These are phyloP conservation scores for Hydrozoanthus gracilis DNA, from an alignment of 92 coral and sea anemone species.

Conservation along the genomic window DNA sequence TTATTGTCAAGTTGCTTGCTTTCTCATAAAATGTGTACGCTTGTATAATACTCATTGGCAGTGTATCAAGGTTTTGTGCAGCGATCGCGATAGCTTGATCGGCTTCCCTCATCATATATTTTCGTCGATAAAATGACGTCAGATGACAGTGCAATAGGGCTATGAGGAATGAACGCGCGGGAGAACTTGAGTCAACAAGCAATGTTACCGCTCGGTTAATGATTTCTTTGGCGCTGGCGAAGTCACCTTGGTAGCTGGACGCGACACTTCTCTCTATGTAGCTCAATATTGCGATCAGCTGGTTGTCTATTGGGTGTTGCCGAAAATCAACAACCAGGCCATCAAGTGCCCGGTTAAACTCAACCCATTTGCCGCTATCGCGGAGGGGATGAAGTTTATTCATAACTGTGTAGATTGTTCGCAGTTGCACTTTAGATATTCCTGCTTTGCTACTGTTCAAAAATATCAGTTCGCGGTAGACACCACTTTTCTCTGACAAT, in stretches of 20 bases:
- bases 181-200: neutral
- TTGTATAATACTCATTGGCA: conserved; percentile 45
- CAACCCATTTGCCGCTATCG: conserved; percentile 69
- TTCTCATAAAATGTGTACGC: conserved; percentile 61
- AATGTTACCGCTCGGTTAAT: neutral
- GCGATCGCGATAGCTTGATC: conserved; percentile 38
- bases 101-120: conserved; percentile 55
- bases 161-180: conserved; percentile 30
- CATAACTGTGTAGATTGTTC: neutral
- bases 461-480: neutral
- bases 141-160: conserved; percentile 56
- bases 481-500: neutral
- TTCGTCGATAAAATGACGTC: conserved; percentile 68
- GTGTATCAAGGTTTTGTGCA: conserved; percentile 40
- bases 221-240: conserved; percentile 51
- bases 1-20: conserved; percentile 66
- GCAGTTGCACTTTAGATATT: neutral
- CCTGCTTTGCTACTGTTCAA: neutral
- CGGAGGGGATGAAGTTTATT: conserved; percentile 66
- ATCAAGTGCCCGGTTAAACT: conserved; percentile 30
- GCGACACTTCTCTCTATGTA: conserved; percentile 60
- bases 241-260: conserved; percentile 56
- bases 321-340: neutral
- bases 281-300: conserved; percentile 41
- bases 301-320: neutral